A percentile compares a stretch with the other conserved stretches of the same genome.
These are phyloP conservation scores for Tragelaphus scriptus DNA, from an alignment of 2,113 vertebrate genomes.

Conservation along the genomic window DNA sequence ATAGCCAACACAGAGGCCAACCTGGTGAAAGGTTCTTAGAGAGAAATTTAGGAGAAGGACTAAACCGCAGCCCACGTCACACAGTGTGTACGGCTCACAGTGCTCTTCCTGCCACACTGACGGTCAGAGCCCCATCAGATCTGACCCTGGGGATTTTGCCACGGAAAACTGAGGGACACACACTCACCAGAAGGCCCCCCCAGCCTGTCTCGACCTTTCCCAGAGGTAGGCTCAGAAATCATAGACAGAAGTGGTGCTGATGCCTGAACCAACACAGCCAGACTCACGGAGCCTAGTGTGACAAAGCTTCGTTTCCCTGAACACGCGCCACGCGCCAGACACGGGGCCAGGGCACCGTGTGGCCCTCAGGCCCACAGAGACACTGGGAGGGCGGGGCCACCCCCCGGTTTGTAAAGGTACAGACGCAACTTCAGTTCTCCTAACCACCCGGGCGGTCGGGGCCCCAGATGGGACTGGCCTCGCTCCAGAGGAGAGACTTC, in stretches of 20 bases:
- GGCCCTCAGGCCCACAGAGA: too few species aligned
- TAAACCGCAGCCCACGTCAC: rapidly evolving
- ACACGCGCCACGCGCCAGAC: rapidly evolving
- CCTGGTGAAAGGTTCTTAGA: not conserved
- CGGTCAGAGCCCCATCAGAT: too few species aligned
- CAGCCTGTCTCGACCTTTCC: too few species aligned
- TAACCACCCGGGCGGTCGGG: not conserved
- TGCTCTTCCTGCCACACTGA: rapidly evolving
- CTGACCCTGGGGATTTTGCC: too few species aligned
- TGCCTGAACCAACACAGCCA: not conserved
- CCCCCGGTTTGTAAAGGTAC: not conserved
- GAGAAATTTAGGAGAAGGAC: not conserved
- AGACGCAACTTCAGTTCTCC: not conserved
- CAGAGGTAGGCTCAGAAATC: not conserved
- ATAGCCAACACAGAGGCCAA: rapidly evolving
- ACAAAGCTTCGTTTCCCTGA: rapidly evolving
- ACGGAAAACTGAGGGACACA: rapidly evolving
- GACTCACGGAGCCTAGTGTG: rapidly evolving
- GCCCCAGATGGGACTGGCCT: rapidly evolving
- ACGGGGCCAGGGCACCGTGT: rapidly evolving
- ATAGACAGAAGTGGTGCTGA: rapidly evolving
- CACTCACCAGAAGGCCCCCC: rapidly evolving
- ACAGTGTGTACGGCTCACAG: rapidly evolving
- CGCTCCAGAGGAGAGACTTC: not conserved
- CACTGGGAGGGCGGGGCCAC: rapidly evolving